Base-by-base conservation (phyloP, 2,797 vertebrate genomes). In the Myotis findleyi region DNA sequence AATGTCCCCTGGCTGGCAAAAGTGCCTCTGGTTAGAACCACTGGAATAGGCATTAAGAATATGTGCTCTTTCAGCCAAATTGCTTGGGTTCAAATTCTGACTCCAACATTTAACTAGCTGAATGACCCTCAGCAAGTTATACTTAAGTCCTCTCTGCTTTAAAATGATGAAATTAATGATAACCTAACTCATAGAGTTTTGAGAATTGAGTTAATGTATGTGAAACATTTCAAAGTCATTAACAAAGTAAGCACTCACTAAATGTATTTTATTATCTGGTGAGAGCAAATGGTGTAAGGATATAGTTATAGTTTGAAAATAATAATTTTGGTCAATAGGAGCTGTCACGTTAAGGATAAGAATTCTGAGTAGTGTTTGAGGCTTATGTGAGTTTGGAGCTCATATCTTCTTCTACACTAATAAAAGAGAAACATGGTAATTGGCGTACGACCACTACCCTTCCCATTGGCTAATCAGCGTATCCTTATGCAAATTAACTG, bases 121-220 rank as follows among this genome's bases (percentile, higher is more conserved):
- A 53, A 77, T 91, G 55, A 90, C 33, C 18, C 20, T 90, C 66
- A n/a, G 7, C 25, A 76, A 88, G 10, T 94, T 93, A 87, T 30
- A 76, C 36, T 85, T 64, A 89, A 87, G 66, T 66, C 91, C 36
- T 80, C 16, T 80, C 49, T 89, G 62, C 38, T 95, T 96, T 95
- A 88, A 89, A 88, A 51, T 87, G 84, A 68, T 66, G 57, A 77
- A 82, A 83, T 62, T 77, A 64, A 38, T 76, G 68, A 25, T 89
- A 80, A 84, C 6, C n/a, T 79, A 17, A 44, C 44, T 89, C 6
- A 16, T 41, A 86, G 55, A 87, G 8, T 72, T 83, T 57, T 87
- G 68, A 94, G 23, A 73, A 77, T 44, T 76, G 88, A 71, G 64
- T 95, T 86, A 96, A 76, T 33, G 13, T 12, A 71, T 59, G 5